phyloP scores from a whole-genome alignment of 2,888 invertebrate species.

The Sesia bembeciformis region DNA sequence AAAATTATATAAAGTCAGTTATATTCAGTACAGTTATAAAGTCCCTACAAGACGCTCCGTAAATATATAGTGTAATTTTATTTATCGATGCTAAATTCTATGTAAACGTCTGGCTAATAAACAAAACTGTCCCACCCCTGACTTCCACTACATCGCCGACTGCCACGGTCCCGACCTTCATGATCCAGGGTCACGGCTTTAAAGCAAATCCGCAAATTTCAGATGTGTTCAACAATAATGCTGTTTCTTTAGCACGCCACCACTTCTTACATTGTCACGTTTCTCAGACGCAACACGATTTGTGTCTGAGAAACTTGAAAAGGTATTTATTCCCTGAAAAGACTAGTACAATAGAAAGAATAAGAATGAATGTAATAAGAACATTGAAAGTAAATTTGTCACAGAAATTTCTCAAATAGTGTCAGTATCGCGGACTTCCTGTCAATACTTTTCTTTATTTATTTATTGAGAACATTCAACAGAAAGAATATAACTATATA shows the following conservation, averaged over 20 bases:
- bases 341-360: background rate
- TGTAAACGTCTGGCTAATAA: too few relatives aligned
- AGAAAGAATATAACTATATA: too few relatives aligned
- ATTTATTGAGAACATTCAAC: too few relatives aligned
- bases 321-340: background rate
- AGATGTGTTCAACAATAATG: conserved; percentile 24
- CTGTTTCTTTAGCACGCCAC: conserved; percentile 39
- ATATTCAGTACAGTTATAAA: too few relatives aligned
- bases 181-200: conserved; percentile 35
- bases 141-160: conserved; percentile 33
- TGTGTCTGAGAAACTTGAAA: conserved; percentile 27
- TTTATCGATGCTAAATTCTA: too few relatives aligned
- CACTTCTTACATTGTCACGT: conserved; percentile 9
- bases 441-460: background rate
- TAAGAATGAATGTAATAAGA: too few relatives aligned
- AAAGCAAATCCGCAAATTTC: conserved; percentile 42
- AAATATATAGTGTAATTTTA: too few relatives aligned
- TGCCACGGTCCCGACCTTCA: conserved; percentile 53
- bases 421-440: background rate
- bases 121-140: background rate
- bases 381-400: background rate
- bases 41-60: too few relatives aligned
- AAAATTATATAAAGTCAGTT: background rate
- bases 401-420: background rate
- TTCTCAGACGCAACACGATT: conserved; percentile 12